Conservation (phyloP, 2,888 invertebrate genomes). For the Drosophila meridionalis region DNA sequence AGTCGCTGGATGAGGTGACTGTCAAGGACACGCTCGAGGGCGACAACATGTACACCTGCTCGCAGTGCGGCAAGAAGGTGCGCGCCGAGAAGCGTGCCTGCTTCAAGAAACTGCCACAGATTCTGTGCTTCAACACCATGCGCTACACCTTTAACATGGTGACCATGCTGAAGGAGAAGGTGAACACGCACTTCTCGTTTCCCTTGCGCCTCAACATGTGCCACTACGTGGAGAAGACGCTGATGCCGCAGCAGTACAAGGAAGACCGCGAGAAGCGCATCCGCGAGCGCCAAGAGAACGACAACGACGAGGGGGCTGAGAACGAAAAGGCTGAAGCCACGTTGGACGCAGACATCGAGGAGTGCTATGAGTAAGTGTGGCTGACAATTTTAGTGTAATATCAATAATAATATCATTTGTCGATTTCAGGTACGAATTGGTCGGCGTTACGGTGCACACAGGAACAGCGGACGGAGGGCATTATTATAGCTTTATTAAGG, state of each 20-base stretch:
- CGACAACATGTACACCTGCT: constrained; percentile 99
- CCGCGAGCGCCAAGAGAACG: constrained; percentile 80
- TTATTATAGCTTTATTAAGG: constrained; percentile 97
- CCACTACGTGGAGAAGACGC: constrained; percentile 96
- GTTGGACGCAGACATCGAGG: constrained; percentile 87
- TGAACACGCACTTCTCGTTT: constrained; percentile 98
- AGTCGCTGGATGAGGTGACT: constrained; percentile 98
- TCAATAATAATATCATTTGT: constrained; percentile 32
- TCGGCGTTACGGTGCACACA: constrained; percentile 98
- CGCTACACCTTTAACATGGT: constrained; percentile 98
- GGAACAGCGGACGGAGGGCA: constrained; percentile 99
- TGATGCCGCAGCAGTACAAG: constrained; percentile 95
- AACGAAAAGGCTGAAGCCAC: constrained; percentile 67
- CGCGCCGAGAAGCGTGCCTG: constrained; percentile 97
- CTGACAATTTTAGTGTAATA: not conserved
- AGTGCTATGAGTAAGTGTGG: constrained; percentile 90
- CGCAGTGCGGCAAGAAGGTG: constrained; percentile 97
- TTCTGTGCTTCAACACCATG: constrained; percentile 98
- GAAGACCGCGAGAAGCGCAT: constrained; percentile 87
- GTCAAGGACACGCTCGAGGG: constrained; percentile 98
- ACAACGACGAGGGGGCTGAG: constrained; percentile 53
- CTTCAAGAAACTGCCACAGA: constrained; percentile 96
- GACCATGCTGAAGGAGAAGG: constrained; percentile 98
- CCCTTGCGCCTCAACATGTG: constrained; percentile 97
- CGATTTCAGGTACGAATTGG: constrained; percentile 89